Base-by-base conservation (phyloP, 1,140 invertebrate genomes). In the Drosophila pseudoananassae region DNA sequence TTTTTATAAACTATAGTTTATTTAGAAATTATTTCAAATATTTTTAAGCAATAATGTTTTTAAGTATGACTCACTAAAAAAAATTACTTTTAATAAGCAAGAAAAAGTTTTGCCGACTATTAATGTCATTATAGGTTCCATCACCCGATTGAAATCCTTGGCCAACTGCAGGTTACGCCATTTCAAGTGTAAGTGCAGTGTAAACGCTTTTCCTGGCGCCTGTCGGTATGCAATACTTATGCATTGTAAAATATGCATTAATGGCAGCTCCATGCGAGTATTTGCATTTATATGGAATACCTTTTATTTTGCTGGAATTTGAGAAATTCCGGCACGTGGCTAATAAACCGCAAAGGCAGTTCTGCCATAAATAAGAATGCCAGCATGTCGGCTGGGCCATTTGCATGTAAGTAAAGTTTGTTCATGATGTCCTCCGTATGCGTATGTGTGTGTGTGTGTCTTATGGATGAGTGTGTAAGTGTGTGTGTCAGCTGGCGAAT, bases 211-310 rank as follows among this genome's bases (percentile, higher is more conserved):
- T 12, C 23, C 20, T 45, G 31, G 29, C 15, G 52, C 20, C 72
- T 15, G 36, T 10, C 29, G 33, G 46, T 38, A 46, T 49, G 53
- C 31, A 61, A 25, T 29, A 57, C 27, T 54, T 64, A 76, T 80
- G 82, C 76, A 70, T 57, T 40, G 49, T 52, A 74, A 82, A 87
- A 77, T 71, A 87, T 82, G 73, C 78, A 85, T 77, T 76, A 70
- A 81, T 82, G 59, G 56, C 43, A 56, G 63, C 63, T 64, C 33
- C 63, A 14, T 52, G 33, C 59, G 38, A 63, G 73, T 74, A 58
- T 85, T 85, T 82, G 82, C 81, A 85, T 85, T 87, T 87, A 87
- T 70, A 87, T 85, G 78, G 53, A 78, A 75, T 82, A 61, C 52
- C 63, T 60, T 60, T 61, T 69, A 43, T 57, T 59, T 47, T 53